A percentile compares a stretch with the other conserved stretches of the same genome.
phyloP scores from a whole-genome alignment of 2,888 invertebrate genomes.

The Gibbula magus region DNA sequence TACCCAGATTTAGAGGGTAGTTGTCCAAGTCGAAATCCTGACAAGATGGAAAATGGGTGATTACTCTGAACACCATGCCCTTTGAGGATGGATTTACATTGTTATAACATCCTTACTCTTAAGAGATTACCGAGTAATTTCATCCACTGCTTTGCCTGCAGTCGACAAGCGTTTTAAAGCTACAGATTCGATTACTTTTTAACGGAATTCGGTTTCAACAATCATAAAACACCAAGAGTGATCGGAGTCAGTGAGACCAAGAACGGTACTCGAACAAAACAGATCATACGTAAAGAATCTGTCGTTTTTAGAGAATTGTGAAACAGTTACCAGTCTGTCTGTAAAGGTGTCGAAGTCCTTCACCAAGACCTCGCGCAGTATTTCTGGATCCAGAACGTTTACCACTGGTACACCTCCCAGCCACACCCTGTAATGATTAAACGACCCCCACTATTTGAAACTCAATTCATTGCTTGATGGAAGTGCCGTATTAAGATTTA shows the following conservation, averaged over 20 bases:
- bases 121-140: no score
- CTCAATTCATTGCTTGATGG: not conserved
- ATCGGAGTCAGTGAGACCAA: no score
- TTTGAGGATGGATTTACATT: not conserved
- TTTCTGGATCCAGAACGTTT: conserved; percentile 42
- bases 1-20: not conserved
- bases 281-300: no score
- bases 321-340: conserved; percentile 44
- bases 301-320: not conserved
- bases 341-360: conserved; percentile 48
- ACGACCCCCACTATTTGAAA: not conserved
- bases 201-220: no score
- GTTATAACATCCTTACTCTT: no score
- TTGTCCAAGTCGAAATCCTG: not conserved
- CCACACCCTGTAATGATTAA: not conserved
- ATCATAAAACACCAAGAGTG: no score
- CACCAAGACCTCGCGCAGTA: conserved; percentile 44
- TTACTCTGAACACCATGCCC: not conserved
- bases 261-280: no score
- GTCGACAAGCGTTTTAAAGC: no score
- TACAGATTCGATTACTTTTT: no score
- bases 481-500: not conserved
- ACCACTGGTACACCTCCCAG: conserved; percentile 24
- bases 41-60: not conserved
- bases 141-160: no score